Conservation (phyloP, 2,113 vertebrate species). For the Alces alces region DNA sequence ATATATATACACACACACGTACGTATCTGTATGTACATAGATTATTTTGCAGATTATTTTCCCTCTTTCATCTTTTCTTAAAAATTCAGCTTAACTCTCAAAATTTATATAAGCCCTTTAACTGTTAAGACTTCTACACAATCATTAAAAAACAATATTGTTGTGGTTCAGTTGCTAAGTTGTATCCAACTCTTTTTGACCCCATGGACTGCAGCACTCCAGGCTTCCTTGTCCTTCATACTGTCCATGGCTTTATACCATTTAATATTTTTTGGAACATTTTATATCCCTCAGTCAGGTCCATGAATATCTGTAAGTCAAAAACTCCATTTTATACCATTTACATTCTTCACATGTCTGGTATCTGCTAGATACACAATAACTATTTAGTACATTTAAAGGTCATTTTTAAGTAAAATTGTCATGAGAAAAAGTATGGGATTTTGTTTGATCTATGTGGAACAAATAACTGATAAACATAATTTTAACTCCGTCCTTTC, state of each 20-base stretch:
- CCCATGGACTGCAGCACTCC: neutral
- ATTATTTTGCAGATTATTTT: neutral
- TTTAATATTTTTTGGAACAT: neutral
- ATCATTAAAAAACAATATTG: neutral
- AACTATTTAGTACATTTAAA: neutral
- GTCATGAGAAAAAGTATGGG: neutral
- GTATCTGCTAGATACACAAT: neutral
- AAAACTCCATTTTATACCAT: neutral
- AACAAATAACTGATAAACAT: neutral
- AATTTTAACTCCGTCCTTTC: neutral
- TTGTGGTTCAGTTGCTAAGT: neutral
- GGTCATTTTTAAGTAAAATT: neutral
- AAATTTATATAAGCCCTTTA: neutral
- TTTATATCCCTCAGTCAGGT: neutral
- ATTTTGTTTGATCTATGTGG: neutral
- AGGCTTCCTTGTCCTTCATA: neutral
- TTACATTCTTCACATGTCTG: neutral
- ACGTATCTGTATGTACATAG: neutral
- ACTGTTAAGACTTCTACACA: neutral
- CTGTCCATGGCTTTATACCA: neutral
- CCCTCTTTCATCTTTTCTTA: neutral
- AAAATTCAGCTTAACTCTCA: neutral
- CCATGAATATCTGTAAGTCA: neutral
- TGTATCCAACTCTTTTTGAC: neutral
- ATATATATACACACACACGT: neutral